Conservation (phyloP, 1,140 invertebrate species). For the Meloidogyne exigua region DNA sequence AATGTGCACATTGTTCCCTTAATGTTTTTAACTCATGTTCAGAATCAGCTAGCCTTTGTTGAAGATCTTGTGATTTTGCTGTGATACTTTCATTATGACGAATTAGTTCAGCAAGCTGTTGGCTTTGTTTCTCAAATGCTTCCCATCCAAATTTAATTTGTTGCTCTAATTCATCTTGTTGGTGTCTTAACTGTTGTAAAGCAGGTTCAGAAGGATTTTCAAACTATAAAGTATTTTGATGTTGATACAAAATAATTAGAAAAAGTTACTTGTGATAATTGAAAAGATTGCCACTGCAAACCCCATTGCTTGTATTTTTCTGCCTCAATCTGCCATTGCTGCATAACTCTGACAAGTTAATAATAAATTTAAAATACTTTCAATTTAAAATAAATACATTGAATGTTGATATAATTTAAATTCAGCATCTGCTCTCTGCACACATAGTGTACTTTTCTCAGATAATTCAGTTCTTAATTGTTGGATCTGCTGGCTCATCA, state of each 20-base stretch:
- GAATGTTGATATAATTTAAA: slow-evolving; percentile 42
- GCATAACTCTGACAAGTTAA: slow-evolving; percentile 41
- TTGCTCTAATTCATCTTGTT: slow-evolving; percentile 46
- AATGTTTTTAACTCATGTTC: slow-evolving; percentile 7
- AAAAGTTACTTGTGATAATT: slow-evolving; percentile 45
- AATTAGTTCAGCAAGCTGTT: slow-evolving; percentile 31
- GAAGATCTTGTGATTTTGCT: neutral
- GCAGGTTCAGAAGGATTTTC: slow-evolving; percentile 49
- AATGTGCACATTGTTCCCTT: neutral
- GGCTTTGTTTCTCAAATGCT: slow-evolving; percentile 52
- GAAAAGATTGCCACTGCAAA: slow-evolving; percentile 60
- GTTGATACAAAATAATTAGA: neutral
- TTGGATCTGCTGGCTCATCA: neutral
- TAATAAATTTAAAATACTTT: slow-evolving; percentile 14
- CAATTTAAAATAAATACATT: slow-evolving; percentile 23
- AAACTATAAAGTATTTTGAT: slow-evolving; percentile 35
- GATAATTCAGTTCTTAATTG: slow-evolving; percentile 27
- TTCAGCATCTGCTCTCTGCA: slow-evolving; percentile 32
- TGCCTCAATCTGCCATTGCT: slow-evolving; percentile 59
- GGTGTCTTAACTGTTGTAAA: slow-evolving; percentile 42
- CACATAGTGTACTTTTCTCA: slow-evolving; percentile 21
- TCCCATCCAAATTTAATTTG: slow-evolving; percentile 58
- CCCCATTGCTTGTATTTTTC: slow-evolving; percentile 55
- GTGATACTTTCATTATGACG: slow-evolving; percentile 15
- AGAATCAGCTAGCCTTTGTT: slow-evolving; percentile 10